Evolutionary conservation across 1,140 invertebrate genomes (phyloP).

Genomic region (Camponotus pennsylvanicus): DNA sequence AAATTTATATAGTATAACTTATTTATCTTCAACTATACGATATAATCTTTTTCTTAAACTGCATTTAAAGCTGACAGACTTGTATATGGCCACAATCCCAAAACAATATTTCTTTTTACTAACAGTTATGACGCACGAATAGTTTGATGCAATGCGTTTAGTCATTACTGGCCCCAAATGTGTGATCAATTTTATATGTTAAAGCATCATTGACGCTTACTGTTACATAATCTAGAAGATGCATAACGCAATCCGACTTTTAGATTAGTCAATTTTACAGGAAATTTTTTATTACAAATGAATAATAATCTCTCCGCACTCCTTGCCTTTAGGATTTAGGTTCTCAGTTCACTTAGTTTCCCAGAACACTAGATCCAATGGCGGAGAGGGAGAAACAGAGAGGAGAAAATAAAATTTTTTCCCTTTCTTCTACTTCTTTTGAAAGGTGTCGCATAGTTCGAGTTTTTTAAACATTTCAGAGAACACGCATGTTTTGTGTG

Average conservation of each 20-base stretch:
- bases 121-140: too few species aligned
- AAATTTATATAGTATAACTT: too few species aligned
- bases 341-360: constrained; percentile 51
- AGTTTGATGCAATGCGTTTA: too few species aligned
- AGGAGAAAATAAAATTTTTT: background rate
- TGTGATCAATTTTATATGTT: too few species aligned
- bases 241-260: constrained; percentile 80
- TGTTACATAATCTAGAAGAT: constrained; percentile 82
- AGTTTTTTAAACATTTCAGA: background rate
- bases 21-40: too few species aligned
- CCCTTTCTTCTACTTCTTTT: constrained; percentile 32
- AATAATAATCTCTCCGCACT: constrained; percentile 71
- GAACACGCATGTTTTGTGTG: background rate
- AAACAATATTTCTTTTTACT: too few species aligned
- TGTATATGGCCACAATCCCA: too few species aligned
- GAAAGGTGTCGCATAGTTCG: constrained; percentile 48
- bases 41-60: too few species aligned
- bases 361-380: constrained; percentile 29
- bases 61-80: too few species aligned
- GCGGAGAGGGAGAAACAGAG: too few species aligned
- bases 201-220: too few species aligned
- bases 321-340: constrained; percentile 54
- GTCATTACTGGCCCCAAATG: too few species aligned
- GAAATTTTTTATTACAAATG: constrained; percentile 80
- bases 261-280: constrained; percentile 81